Conservation (phyloP, 1,140 invertebrate species). For the Dicyema japonicum region DNA sequence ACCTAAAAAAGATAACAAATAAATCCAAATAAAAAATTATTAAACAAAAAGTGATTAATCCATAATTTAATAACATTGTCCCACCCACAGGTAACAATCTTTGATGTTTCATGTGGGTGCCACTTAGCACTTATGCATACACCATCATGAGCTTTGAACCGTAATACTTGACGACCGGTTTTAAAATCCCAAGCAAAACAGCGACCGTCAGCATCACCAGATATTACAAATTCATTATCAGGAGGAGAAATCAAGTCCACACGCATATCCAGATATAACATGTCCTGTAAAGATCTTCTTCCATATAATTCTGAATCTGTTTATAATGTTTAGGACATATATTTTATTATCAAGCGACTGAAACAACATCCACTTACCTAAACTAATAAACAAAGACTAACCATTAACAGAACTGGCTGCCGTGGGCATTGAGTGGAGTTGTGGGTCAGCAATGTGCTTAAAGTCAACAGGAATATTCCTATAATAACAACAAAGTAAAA, state of each 20-base stretch:
- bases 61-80: conserved; percentile 90
- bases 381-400: conserved; percentile 6
- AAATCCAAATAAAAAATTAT: too few species aligned
- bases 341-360: conserved; percentile 99
- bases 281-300: conserved; percentile 92
- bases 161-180: conserved; percentile 74
- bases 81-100: conserved; percentile 78
- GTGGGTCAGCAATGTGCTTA: conserved; percentile 97
- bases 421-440: conserved; percentile 92
- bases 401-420: conserved; percentile 70
- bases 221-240: conserved; percentile 90
- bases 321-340: conserved; percentile 74
- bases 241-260: conserved; percentile 79
- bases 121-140: conserved; percentile 70
- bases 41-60: conserved; percentile 32
- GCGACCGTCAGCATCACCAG: conserved; percentile 95
- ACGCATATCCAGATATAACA: conserved; percentile 92
- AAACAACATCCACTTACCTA: conserved; percentile 67
- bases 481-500: conserved; percentile 15
- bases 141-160: conserved; percentile 91
- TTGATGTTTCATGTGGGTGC: conserved; percentile 93
- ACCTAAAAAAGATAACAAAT: too few species aligned
- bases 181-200: conserved; percentile 98
- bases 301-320: conserved; percentile 75
- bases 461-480: conserved; percentile 97